Evolutionary conservation across 2,888 invertebrate genomes (phyloP).

Genomic region (Boloria euphrosyne): DNA sequence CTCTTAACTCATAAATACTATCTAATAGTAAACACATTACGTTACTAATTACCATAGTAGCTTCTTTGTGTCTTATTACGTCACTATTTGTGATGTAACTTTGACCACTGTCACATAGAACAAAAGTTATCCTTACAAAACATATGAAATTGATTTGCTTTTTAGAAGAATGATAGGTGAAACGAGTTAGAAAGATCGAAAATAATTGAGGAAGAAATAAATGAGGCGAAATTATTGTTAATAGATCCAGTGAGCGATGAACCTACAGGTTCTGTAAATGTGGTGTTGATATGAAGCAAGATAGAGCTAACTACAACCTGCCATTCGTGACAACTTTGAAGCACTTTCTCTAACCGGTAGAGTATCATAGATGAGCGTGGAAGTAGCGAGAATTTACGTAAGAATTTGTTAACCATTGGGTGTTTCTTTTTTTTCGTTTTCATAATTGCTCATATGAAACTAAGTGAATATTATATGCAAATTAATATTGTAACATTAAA

Average conservation of each 20-base stretch:
- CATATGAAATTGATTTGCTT: too few species aligned
- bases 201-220: too few species aligned
- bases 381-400: slow-evolving; percentile 17
- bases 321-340: slow-evolving; percentile 25
- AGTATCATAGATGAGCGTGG: slow-evolving; percentile 8
- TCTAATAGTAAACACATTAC: slow-evolving; percentile 16
- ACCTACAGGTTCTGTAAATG: neutral
- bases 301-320: slow-evolving; percentile 21
- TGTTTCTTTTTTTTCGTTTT: slow-evolving; percentile 1
- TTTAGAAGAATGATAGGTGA: too few species aligned
- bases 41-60: slow-evolving; percentile 23
- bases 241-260: neutral
- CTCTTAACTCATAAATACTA: slow-evolving; percentile 8
- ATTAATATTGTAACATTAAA: too few species aligned
- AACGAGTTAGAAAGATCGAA: too few species aligned
- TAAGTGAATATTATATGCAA: neutral
- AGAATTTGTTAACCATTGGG: slow-evolving; percentile 6
- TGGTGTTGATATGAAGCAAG: slow-evolving; percentile 6
- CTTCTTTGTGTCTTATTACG: slow-evolving; percentile 2
- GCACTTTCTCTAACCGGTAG: slow-evolving; percentile 31
- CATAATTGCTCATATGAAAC: neutral
- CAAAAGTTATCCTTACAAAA: too few species aligned
- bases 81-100: slow-evolving; percentile 12
- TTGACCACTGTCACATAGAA: neutral
- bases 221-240: neutral